Evolutionary conservation across 2,113 vertebrate genomes (phyloP).

Genomic region (Phaethon lepturus): DNA sequence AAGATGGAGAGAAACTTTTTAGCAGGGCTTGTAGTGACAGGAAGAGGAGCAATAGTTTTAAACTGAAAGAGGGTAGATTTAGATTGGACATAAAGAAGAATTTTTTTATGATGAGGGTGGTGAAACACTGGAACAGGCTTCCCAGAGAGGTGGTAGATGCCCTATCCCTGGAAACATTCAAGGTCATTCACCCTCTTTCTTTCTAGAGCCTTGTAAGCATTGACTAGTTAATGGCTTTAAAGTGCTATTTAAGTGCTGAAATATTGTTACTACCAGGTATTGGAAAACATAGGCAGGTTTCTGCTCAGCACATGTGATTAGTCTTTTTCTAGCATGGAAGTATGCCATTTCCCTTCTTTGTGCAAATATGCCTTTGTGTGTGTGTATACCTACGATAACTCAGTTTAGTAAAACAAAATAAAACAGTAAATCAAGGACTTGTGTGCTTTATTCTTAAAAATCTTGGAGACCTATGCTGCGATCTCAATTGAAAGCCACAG

Average conservation of each 20-base stretch:
- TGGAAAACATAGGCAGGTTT: neutral
- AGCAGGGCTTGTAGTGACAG: too few relatives aligned
- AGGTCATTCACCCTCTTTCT: neutral
- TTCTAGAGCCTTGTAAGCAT: conserved; percentile 25
- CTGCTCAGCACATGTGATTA: neutral
- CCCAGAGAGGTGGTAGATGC: too few relatives aligned
- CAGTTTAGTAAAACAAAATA: neutral
- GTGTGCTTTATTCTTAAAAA: neutral
- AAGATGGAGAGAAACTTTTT: too few relatives aligned
- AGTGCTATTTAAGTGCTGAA: conserved; percentile 31
- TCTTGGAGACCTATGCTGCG: neutral
- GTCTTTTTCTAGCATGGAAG: neutral
- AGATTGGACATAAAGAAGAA: too few relatives aligned
- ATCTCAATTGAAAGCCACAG: neutral
- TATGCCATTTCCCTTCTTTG: neutral
- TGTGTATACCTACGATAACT: neutral
- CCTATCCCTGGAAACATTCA: too few relatives aligned
- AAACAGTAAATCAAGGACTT: neutral
- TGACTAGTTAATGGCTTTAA: conserved; percentile 55
- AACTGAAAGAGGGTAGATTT: too few relatives aligned
- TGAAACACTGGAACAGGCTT: too few relatives aligned
- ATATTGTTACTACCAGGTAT: neutral
- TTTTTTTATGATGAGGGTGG: too few relatives aligned
- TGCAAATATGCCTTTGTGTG: neutral
- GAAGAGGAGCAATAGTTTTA: too few relatives aligned